Conservation (phyloP, 2,113 vertebrate genomes). For the Pedionomus torquatus region DNA sequence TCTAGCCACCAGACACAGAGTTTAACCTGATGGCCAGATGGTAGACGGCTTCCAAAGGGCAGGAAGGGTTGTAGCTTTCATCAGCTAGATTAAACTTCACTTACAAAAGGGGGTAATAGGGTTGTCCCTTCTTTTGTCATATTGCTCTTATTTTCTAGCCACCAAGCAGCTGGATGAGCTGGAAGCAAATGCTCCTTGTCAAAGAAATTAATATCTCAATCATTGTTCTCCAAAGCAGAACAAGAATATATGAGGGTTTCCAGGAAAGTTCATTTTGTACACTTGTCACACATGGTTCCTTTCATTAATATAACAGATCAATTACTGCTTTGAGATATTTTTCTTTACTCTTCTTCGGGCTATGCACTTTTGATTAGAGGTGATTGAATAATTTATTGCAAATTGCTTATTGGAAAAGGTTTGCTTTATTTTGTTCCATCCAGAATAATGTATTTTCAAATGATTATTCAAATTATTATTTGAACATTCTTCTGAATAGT, state of each 20-base stretch:
- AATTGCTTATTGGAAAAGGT: not conserved
- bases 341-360: not conserved
- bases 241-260: not conserved
- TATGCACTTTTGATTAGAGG: not conserved
- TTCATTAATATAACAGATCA: not conserved
- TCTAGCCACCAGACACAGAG: not conserved
- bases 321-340: conserved; percentile 5
- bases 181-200: not conserved
- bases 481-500: not conserved
- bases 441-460: not conserved
- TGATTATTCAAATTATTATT: not conserved
- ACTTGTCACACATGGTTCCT: not conserved
- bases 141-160: not conserved
- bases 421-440: not conserved
- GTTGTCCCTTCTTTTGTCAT: not conserved
- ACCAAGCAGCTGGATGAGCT: not conserved
- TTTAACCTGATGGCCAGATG: not conserved
- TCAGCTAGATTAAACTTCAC: not conserved
- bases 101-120: not conserved
- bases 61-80: not conserved
- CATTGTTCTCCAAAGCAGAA: not conserved
- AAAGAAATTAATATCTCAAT: not conserved
- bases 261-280: not conserved
- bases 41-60: not conserved
- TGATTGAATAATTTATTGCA: conserved; percentile 13